Evolutionary conservation across 2,888 invertebrate genomes (phyloP).

Genomic region (Notocelia uddmanniana): DNA sequence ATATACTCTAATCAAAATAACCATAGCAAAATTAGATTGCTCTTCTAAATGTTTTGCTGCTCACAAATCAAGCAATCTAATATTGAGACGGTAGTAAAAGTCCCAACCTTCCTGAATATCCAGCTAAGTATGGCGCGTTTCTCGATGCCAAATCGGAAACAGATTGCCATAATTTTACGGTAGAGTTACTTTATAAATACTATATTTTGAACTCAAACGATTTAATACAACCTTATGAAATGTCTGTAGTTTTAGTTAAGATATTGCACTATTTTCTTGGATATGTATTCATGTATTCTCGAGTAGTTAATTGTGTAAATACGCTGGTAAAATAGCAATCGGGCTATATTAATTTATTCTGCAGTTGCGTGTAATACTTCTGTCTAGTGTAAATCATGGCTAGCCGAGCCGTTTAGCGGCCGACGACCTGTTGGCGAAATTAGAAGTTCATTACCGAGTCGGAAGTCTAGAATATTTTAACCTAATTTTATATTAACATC

Average conservation of each 20-base stretch:
- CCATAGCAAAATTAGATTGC: too few relatives aligned
- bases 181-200: background rate
- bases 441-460: conserved; percentile 25
- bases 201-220: too few relatives aligned
- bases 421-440: conserved; percentile 39
- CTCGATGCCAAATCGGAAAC: background rate
- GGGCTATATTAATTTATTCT: conserved; percentile 12
- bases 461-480: conserved; percentile 31
- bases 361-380: conserved; percentile 28
- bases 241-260: too few relatives aligned
- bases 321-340: background rate
- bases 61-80: too few relatives aligned
- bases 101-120: background rate
- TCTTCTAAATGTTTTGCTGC: too few relatives aligned
- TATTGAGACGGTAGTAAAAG: too few relatives aligned
- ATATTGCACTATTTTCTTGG: background rate
- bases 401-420: conserved; percentile 12
- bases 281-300: background rate
- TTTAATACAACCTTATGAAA: too few relatives aligned
- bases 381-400: conserved; percentile 15
- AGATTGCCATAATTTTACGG: background rate
- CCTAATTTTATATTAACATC: conserved; percentile 26
- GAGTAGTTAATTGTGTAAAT: background rate
- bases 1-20: too few relatives aligned
- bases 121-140: background rate